Evolutionary conservation across 2,113 vertebrate species (phyloP).

Genomic region (Sphaerodactylus townsendi): DNA sequence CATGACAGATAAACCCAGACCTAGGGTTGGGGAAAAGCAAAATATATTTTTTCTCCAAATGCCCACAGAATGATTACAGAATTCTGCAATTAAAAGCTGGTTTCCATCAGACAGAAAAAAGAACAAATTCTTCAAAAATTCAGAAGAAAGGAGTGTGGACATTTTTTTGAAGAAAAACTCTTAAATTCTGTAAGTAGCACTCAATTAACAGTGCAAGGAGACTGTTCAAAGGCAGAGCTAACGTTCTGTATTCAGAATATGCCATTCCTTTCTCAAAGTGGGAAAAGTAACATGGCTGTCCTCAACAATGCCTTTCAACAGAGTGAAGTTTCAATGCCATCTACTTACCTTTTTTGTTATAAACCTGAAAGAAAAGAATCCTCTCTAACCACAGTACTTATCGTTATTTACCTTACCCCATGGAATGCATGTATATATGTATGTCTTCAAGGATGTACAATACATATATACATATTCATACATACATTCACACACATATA

Average conservation of each 20-base stretch:
- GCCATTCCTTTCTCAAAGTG: neutral
- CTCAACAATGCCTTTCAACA: constrained; percentile 47
- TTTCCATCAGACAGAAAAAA: constrained; percentile 20
- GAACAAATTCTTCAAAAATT: constrained; percentile 4
- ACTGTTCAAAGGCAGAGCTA: constrained; percentile 16
- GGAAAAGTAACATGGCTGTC: constrained; percentile 23
- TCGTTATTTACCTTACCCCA: constrained; percentile 65
- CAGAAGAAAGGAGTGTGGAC: constrained; percentile 39
- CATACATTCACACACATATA: constrained; percentile 70
- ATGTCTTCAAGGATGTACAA: constrained; percentile 61
- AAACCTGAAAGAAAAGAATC: constrained; percentile 39
- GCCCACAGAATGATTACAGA: constrained; percentile 26
- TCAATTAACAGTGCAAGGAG: constrained; percentile 24
- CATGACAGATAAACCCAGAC: accelerated
- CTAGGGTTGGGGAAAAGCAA: neutral
- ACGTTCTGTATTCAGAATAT: neutral
- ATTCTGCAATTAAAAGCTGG: constrained; percentile 44
- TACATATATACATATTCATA: constrained; percentile 77
- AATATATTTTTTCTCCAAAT: constrained; percentile 30
- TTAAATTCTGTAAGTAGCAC: constrained; percentile 24
- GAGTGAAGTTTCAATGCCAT: constrained; percentile 58
- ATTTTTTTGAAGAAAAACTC: constrained; percentile 34
- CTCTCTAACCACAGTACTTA: constrained; percentile 61
- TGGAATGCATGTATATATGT: constrained; percentile 82
- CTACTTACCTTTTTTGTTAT: constrained; percentile 73